Evolutionary conservation across 2,888 invertebrate genomes (phyloP), one percentile per base, ranked within the genome.

Genomic region (Toxonevra muliebris): DNA sequence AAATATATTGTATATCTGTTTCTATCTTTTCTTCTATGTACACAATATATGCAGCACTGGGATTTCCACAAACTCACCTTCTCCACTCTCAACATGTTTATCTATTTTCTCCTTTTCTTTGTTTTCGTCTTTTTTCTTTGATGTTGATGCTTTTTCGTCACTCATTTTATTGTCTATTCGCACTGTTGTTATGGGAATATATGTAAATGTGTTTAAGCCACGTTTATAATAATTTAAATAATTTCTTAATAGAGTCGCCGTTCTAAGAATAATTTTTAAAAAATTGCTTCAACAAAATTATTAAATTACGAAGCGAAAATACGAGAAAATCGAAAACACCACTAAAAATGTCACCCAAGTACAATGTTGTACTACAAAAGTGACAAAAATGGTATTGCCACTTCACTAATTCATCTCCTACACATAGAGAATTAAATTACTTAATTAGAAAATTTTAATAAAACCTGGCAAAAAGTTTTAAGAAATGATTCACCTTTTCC

Each of bases 71-170:
- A 66, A 30, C 30, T 30, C 58, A 64, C 68, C 61, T 41, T 65
- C 48, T n/a, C 61, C 64, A 2, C 7, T 43, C 55, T 63, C 65
- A 1, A 13, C 54, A 0, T 54, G 17, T 63, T n/a, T 1, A 30
- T 61, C 57, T 1, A 10, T 15, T 5, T 13, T 20, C 13, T 60
- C 61, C 10, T 61, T 65, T 53, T 69, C 66, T 41, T 59, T 66
- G 42, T 50, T 55, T 42, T 57, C 60, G 54, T 57, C 48, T 43
- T 60, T 62, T 60, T 71, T 69, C 15, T 72, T 67, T 4, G 70
- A 59, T 52, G 69, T 64, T 20, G 73, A 68, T 48, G 62, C 71
- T 65, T 71, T 69, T 54, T 66, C 69, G 17, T 73, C 71, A 61
- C 69, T 69, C 71, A 74, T 75, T 50, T 68, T 68, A 12, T 61